phyloP scores from a whole-genome alignment of 2,888 invertebrate genomes.

The Scaptomyza tumidula region DNA sequence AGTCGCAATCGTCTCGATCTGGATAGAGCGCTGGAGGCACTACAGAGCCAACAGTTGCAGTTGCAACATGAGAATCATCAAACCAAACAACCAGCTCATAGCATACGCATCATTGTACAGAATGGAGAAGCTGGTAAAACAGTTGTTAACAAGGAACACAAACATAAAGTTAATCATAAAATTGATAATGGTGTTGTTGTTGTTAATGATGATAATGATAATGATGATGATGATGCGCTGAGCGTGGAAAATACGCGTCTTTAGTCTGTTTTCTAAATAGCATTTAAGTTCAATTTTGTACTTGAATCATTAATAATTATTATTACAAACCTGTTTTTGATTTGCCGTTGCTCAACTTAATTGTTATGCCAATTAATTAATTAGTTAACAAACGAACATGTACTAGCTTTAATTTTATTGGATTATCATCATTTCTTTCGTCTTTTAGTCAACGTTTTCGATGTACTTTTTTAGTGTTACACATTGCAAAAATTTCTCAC shows the following conservation, averaged over 20 bases:
- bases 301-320: conserved; percentile 30
- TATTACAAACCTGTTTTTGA: conserved; percentile 8
- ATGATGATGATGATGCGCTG: conserved; percentile 77
- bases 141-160: conserved; percentile 18
- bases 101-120: conserved; percentile 47
- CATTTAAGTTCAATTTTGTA: conserved; percentile 52
- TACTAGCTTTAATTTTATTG: conserved; percentile 61
- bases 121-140: conserved; percentile 49
- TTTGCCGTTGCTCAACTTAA: conserved; percentile 53
- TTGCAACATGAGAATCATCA: conserved; percentile 50
- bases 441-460: conserved; percentile 25
- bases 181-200: conserved; percentile 20
- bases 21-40: conserved; percentile 64
- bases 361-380: conserved; percentile 45
- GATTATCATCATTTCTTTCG: conserved; percentile 44
- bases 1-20: conserved; percentile 69
- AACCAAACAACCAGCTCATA: conserved; percentile 27
- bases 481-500: too few relatives aligned
- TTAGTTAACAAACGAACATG: conserved; percentile 25
- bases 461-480: conserved; percentile 15
- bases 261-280: conserved; percentile 58
- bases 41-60: conserved; percentile 61
- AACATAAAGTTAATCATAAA: conserved; percentile 17
- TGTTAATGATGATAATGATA: conserved; percentile 68
- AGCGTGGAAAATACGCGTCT: conserved; percentile 84